Conservation (phyloP, 2,888 invertebrate genomes). For the Hyles lineata region DNA sequence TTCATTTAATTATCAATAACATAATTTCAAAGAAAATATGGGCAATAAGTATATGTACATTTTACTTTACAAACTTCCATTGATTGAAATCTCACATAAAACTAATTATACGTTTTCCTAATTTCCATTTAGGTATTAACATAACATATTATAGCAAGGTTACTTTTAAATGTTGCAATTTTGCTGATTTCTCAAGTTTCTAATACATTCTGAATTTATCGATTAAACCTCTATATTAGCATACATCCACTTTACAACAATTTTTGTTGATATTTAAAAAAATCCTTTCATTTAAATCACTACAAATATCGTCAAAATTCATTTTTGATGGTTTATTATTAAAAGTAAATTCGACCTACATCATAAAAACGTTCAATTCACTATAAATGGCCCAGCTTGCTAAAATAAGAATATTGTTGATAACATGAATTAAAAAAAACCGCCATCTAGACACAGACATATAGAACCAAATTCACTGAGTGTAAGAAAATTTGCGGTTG, state of each 20-base stretch:
- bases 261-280: neutral
- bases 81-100: neutral
- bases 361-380: no score
- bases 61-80: neutral
- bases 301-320: no score
- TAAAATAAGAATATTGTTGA: neutral
- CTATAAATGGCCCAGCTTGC: no score
- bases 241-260: neutral
- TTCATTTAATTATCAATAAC: no score
- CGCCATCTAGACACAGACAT: neutral
- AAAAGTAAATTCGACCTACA: no score
- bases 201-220: slow-evolving; percentile 52
- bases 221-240: slow-evolving; percentile 29
- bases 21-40: no score
- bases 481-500: slow-evolving; percentile 8
- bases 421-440: neutral
- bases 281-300: no score
- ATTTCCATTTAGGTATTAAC: slow-evolving; percentile 24
- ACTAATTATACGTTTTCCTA: neutral
- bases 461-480: neutral
- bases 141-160: slow-evolving; percentile 39
- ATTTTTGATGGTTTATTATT: no score
- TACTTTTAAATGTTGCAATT: slow-evolving; percentile 45
- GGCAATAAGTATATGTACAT: neutral
- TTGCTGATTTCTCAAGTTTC: slow-evolving; percentile 47